A percentile compares a stretch with the other conserved stretches of the same genome.
phyloP scores from a whole-genome alignment of 1,140 invertebrate species.

The Philotrypesis tridentata region DNA sequence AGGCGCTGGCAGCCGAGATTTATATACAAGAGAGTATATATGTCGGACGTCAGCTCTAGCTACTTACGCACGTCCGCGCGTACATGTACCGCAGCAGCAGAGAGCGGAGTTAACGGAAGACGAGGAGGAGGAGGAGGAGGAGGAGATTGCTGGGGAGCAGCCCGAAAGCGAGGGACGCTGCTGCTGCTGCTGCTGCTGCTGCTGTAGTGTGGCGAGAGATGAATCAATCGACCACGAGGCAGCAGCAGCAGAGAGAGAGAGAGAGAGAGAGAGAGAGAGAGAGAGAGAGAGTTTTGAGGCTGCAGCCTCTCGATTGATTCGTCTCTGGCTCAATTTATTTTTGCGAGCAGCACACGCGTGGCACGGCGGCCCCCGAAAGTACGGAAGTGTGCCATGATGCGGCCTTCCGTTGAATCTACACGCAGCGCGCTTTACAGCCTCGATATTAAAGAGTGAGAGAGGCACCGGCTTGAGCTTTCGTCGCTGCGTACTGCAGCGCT shows the following conservation, averaged over 20 bases:
- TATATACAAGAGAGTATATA: conserved; percentile 13
- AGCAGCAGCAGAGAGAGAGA: too few species aligned
- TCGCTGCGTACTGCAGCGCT: not conserved
- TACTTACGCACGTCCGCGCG: conserved; percentile 25
- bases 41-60: conserved; percentile 28
- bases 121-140: conserved; percentile 15
- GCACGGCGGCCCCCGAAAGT: not conserved
- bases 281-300: not conserved
- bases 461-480: not conserved
- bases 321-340: conserved; percentile 44
- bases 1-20: conserved; percentile 35
- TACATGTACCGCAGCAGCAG: not conserved
- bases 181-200: too few species aligned
- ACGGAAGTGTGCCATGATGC: conserved; percentile 15
- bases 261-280: too few species aligned
- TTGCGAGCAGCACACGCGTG: conserved; percentile 4
- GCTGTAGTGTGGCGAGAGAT: conserved; percentile 14
- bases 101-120: not conserved
- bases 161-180: conserved; percentile 16
- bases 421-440: not conserved
- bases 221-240: conserved; percentile 41
- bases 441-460: too few species aligned
- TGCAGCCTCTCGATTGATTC: conserved; percentile 36
- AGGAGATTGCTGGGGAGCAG: not conserved
- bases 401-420: not conserved